Evolutionary conservation across 1,140 invertebrate genomes (phyloP), one percentile per base, ranked within the genome.

Genomic region (Littorina saxatilis): DNA sequence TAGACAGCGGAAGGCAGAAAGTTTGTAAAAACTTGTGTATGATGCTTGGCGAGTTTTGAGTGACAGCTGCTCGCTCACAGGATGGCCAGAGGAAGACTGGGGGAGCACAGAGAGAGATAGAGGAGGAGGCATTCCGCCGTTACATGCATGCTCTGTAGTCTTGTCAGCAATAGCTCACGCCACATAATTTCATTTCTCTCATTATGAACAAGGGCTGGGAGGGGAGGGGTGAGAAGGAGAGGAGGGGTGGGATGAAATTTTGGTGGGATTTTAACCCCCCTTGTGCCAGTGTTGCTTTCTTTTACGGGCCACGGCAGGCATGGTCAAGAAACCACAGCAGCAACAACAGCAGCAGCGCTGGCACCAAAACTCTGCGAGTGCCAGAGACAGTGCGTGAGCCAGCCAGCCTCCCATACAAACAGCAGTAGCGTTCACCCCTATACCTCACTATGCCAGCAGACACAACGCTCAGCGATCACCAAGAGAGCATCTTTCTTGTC

Each of bases 101-200:
- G 68, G 27, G n/a, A 23, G 55, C 55, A 72, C 76, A 58, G 61
- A 29, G 32, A 23, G n/a, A n/a, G n/a, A n/a, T n/a, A n/a, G n/a
- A n/a, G n/a, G n/a, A n/a, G n/a, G n/a, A n/a, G 23, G 55, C 52
- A 72, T 80, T 40, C 68, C 68, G 20, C 50, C 50, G 66, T 50
- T 47, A 63, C 72, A 66, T 75, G 35, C n/a, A 81, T 40, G 39
- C 58, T 47, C n/a, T 55, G 29, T 27, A 32, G 68, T 55, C 43
- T 73, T 80, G 79, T 70, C 79, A 73, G 50, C 47, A 70, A 81
- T 81, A 63, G 32, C 73, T 47, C 73, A 58, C 43, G 37, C 47
- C 43, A 40, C 80, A 82, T 76, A 83, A 72, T 80, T 80, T 80
- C 82, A 80, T 83, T 77, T 83, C 47, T 58, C 79, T 83, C 82